Evolutionary conservation across 2,113 vertebrate species (phyloP), one percentile per base, ranked within the genome.

Genomic region (Paedocypris sp.): DNA sequence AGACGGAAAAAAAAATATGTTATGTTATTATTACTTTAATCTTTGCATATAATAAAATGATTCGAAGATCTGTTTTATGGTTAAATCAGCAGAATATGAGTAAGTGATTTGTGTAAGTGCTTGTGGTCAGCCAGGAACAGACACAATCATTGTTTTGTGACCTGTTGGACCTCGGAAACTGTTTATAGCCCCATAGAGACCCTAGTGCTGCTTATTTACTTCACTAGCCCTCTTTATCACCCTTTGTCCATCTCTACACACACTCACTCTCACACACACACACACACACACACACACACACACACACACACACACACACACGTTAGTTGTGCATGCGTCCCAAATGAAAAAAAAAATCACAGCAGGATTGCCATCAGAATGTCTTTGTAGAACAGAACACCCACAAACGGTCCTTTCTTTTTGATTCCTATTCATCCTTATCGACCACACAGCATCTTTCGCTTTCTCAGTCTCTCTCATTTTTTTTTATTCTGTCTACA

Each of bases 151-250:
- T 57, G 39, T 64, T 46, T 39, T 38, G 43, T 53, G 33, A 61
- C 41, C 58, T 42, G 20, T 23, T 56, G 47, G 41, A 56, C 41
- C 53, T 33, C 31, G 48, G 46, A 47, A 42, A 42, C 19, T 42
- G 29, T 43, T n/a, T 43, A 54, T 64, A 46, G 46, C 29, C 16
- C 45, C 57, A 49, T 29, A 53, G 66, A 56, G 68, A 67, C 58
- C 60, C 47, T 18, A 65, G 54, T 11, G 32, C 45, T 51, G 15
- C 28, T 15, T 35, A 8, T 49, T 68, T 62, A 52, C 32, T 74
- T 46, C 46, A 59, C 9, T 68, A 13, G 4, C 47, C 38, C 46
- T 52, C 57, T 66, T 69, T 45, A 73, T 63, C 33, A 53, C 47
- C 42, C 63, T 52, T 62, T 46, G 1, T 23, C 8, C 16, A 13